Evolutionary conservation across 2,888 invertebrate genomes (phyloP).

Genomic region (Branchellion lobata): DNA sequence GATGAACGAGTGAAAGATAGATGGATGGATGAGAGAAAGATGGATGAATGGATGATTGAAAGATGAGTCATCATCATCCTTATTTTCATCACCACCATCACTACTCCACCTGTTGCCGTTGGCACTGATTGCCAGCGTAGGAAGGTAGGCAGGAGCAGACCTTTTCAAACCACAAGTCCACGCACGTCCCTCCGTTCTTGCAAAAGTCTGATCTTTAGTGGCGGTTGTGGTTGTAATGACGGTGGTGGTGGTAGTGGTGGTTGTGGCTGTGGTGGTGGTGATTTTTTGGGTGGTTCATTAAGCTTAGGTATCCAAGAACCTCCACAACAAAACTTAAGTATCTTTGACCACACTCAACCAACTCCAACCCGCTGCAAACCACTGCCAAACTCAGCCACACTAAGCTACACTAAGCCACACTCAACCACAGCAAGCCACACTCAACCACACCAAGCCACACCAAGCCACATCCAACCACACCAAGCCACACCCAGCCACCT

Average conservation of each 20-base stretch:
- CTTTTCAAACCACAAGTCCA: slow-evolving; percentile 56
- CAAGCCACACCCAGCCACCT: too few species aligned
- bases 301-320: slow-evolving; percentile 52
- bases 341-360: too few species aligned
- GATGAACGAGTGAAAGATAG: background rate
- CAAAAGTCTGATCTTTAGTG: slow-evolving; percentile 71
- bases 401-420: too few species aligned
- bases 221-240: slow-evolving; percentile 78
- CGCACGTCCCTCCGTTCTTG: slow-evolving; percentile 57
- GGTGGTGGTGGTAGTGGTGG: slow-evolving; percentile 39
- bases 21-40: background rate
- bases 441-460: too few species aligned
- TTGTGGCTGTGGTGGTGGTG: slow-evolving; percentile 25
- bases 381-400: too few species aligned
- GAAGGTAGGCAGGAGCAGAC: slow-evolving; percentile 55
- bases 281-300: slow-evolving; percentile 47
- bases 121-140: slow-evolving; percentile 54
- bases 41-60: background rate
- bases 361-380: too few species aligned
- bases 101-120: slow-evolving; percentile 48
- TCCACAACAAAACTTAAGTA: too few species aligned
- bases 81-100: background rate
- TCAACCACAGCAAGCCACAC: too few species aligned
- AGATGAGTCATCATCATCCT: background rate
- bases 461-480: too few species aligned